A percentile compares a stretch with the other conserved stretches of the same genome.
phyloP scores from a whole-genome alignment of 2,888 invertebrate genomes.

The Drosophila cognata region DNA sequence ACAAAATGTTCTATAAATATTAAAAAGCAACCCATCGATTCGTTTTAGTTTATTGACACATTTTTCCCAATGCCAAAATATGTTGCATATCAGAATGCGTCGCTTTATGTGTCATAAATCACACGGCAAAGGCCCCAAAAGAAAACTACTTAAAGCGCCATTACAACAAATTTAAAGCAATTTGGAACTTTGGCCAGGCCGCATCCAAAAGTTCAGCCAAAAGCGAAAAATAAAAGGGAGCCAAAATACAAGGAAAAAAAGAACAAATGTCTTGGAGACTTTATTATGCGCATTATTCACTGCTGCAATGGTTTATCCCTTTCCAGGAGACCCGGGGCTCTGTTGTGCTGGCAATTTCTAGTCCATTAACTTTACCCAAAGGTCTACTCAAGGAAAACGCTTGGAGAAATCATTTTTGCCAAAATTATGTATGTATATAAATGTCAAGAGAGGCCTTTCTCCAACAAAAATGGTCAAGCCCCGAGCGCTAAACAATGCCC shows the following conservation, averaged over 20 bases:
- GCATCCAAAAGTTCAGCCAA: slow-evolving; percentile 63
- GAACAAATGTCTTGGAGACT: slow-evolving; percentile 81
- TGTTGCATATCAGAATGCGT: slow-evolving; percentile 61
- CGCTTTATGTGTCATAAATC: slow-evolving; percentile 68
- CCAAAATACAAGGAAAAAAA: slow-evolving; percentile 31
- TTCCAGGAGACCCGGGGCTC: slow-evolving; percentile 51
- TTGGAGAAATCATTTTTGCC: slow-evolving; percentile 68
- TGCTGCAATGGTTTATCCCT: slow-evolving; percentile 81
- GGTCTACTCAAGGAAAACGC: slow-evolving; percentile 79
- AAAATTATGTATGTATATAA: slow-evolving; percentile 59
- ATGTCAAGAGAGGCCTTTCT: slow-evolving; percentile 67
- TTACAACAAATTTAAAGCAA: slow-evolving; percentile 82
- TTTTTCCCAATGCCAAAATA: slow-evolving; percentile 59
- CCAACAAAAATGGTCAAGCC: slow-evolving; percentile 40
- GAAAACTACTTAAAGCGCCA: slow-evolving; percentile 81
- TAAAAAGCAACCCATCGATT: slow-evolving; percentile 53
- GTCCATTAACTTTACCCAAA: slow-evolving; percentile 83
- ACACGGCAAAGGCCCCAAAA: slow-evolving; percentile 64
- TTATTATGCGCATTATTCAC: slow-evolving; percentile 81
- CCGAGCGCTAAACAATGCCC: slow-evolving; percentile 13
- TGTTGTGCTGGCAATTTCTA: slow-evolving; percentile 71
- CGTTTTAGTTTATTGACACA: slow-evolving; percentile 43
- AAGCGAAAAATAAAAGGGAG: slow-evolving; percentile 34
- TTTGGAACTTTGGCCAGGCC: slow-evolving; percentile 67
- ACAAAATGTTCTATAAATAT: slow-evolving; percentile 16